Evolutionary conservation across 2,113 vertebrate genomes (phyloP).

Genomic region (Sisor rabdophorus): DNA sequence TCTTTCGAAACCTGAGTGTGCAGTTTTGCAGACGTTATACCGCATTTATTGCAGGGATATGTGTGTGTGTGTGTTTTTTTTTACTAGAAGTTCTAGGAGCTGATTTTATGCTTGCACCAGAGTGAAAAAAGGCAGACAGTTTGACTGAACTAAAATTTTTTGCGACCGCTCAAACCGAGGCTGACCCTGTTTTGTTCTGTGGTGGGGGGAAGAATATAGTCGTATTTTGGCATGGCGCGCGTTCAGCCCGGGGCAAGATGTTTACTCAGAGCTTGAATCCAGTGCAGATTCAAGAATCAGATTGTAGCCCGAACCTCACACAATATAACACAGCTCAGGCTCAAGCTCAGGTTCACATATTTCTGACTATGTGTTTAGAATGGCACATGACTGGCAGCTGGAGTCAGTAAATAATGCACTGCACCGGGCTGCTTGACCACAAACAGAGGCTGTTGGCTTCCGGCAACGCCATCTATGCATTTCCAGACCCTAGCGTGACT

Average conservation of each 20-base stretch:
- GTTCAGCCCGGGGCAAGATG: slow-evolving; percentile 50
- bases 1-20: slow-evolving; percentile 22
- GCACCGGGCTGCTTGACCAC: slow-evolving; percentile 50
- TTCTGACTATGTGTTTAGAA: slow-evolving; percentile 56
- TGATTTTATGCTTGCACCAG: slow-evolving; percentile 34
- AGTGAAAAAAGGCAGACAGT: slow-evolving; percentile 33
- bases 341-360: slow-evolving; percentile 26
- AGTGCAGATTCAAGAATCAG: slow-evolving; percentile 28
- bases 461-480: slow-evolving; percentile 59
- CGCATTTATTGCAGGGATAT: not conserved
- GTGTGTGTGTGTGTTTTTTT: slow-evolving; percentile 29
- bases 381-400: slow-evolving; percentile 56
- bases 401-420: slow-evolving; percentile 58
- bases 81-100: slow-evolving; percentile 8
- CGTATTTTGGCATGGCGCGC: slow-evolving; percentile 48
- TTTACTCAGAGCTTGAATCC: slow-evolving; percentile 60
- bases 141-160: slow-evolving; percentile 67
- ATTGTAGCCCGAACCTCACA: slow-evolving; percentile 38
- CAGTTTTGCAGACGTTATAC: slow-evolving; percentile 12
- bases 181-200: slow-evolving; percentile 63
- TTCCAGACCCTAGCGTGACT: slow-evolving; percentile 66
- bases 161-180: slow-evolving; percentile 49
- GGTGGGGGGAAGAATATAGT: slow-evolving; percentile 54
- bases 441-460: slow-evolving; percentile 52
- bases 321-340: not conserved